Evolutionary conservation across 2,888 invertebrate genomes (phyloP), one percentile per base, ranked within the genome.

Genomic region (Ethmia dodecea): DNA sequence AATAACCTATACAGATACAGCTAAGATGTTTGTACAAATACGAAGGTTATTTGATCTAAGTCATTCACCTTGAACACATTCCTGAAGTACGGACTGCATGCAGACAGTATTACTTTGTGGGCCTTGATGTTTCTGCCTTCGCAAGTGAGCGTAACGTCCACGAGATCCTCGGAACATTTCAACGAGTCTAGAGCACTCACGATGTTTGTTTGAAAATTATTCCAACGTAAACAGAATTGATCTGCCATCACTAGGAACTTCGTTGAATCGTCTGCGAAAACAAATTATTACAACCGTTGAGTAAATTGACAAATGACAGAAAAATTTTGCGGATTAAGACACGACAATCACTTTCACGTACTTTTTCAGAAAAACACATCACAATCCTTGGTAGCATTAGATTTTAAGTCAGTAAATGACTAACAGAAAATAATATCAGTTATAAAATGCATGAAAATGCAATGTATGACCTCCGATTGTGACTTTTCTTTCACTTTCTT

Each of bases 191-290:
- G 88, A 26, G 91, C 91, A 60, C 89, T 89, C 42, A 91, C 88
- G 59, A 92, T 91, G 56, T 90, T 92, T 38, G 88, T 88, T 72
- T 91, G 91, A 78, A 91, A 92, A 68, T 91, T 91, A 70, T 91
- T 92, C 92, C 92, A 92, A 78, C 91, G 90, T 68, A 92, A 87
- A 79, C 92, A 92, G 68, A 91, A 92, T 69, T 92, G 91, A 75
- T 92, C 91, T 61, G 86, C 84, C 86, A 87, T 87, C 54, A 71
- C 73, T 77, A 75, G 50, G 65, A 59, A 51, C 57, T 56, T 58
- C 60, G 49, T 47, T 42, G 42, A 44, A 59, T 63, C 63, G 44
- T 55, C 68, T 68, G 59, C 55, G 60, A 72, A 55, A 66, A 61
- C 58, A 68, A 62, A 26, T 11, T 9, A 5, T n/a, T 6, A 3